These are phyloP conservation scores for Columba guinea DNA, from an alignment of 2,797 vertebrate species.

Conservation along the genomic window DNA sequence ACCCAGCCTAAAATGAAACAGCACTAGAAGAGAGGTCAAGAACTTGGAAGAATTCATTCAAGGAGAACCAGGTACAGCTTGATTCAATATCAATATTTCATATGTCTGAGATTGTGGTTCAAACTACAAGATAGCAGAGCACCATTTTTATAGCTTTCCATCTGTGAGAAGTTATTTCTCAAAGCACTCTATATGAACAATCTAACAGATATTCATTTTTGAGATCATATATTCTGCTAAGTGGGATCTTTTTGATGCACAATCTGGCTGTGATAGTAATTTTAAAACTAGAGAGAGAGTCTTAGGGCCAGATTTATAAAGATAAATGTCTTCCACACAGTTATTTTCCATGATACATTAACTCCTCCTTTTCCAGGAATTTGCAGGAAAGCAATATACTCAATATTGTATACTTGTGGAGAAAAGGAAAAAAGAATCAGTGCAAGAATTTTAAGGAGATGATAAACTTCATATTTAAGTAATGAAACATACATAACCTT, in stretches of 20 bases:
- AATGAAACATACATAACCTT: background rate
- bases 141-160: slow-evolving; percentile 78
- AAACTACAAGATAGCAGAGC: slow-evolving; percentile 75
- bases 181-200: slow-evolving; percentile 70
- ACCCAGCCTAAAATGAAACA: slow-evolving; percentile 75
- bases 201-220: slow-evolving; percentile 73
- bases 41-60: slow-evolving; percentile 72
- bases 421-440: background rate
- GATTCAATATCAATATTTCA: slow-evolving; percentile 80
- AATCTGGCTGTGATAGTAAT: slow-evolving; percentile 64
- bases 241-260: slow-evolving; percentile 70
- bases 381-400: slow-evolving; percentile 23
- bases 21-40: slow-evolving; percentile 72
- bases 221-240: slow-evolving; percentile 66
- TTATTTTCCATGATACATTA: slow-evolving; percentile 54
- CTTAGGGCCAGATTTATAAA: slow-evolving; percentile 69
- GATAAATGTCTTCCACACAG: slow-evolving; percentile 67
- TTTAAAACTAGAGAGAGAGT: slow-evolving; percentile 64
- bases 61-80: slow-evolving; percentile 75
- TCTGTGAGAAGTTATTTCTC: slow-evolving; percentile 78
- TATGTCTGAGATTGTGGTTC: slow-evolving; percentile 73
- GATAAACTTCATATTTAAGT: background rate
- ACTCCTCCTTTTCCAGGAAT: slow-evolving; percentile 36
- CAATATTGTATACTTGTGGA: background rate
- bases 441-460: slow-evolving; percentile 2